A percentile compares a stretch with the other conserved stretches of the same genome.
These are phyloP conservation scores for Misgurnus anguillicaudatus DNA, from an alignment of 2,113 vertebrate species.

Conservation along the genomic window DNA sequence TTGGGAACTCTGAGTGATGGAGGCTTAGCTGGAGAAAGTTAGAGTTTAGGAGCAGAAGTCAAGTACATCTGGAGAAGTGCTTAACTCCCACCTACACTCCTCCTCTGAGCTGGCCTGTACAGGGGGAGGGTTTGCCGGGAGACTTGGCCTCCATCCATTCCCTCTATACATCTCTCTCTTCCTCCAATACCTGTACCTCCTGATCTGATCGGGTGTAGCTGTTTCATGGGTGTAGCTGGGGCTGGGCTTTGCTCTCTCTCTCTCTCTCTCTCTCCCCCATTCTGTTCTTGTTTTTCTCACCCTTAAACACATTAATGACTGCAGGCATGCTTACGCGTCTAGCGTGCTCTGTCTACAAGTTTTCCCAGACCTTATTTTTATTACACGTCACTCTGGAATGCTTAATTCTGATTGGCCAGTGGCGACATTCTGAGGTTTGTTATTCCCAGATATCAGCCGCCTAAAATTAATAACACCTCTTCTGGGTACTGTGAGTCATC, in stretches of 20 bases:
- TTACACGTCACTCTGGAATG: too few relatives aligned
- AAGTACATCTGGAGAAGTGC: conserved; percentile 60
- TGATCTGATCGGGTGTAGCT: neutral
- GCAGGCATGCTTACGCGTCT: neutral
- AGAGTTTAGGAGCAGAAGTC: conserved; percentile 36
- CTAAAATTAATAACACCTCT: too few relatives aligned
- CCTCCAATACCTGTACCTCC: conserved; percentile 12
- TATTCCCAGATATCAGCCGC: too few relatives aligned
- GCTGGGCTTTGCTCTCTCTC: neutral
- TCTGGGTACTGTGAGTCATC: too few relatives aligned
- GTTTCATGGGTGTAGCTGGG: neutral
- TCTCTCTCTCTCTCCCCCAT: neutral
- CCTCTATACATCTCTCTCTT: conserved; percentile 31
- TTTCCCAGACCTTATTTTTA: too few relatives aligned
- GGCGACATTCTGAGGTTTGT: too few relatives aligned
- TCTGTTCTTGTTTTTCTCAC: neutral
- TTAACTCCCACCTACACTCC: conserved; percentile 51
- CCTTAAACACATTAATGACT: neutral
- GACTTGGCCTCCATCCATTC: conserved; percentile 56
- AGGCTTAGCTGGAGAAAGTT: conserved; percentile 43
- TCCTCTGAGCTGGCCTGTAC: conserved; percentile 53
- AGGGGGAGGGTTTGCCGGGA: conserved; percentile 66
- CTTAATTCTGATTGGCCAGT: too few relatives aligned
- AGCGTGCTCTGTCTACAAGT: too few relatives aligned
- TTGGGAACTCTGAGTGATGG: conserved; percentile 27